Evolutionary conservation across 1,140 invertebrate genomes (phyloP), one percentile per base, ranked within the genome.

Genomic region (Augochlora pura): DNA sequence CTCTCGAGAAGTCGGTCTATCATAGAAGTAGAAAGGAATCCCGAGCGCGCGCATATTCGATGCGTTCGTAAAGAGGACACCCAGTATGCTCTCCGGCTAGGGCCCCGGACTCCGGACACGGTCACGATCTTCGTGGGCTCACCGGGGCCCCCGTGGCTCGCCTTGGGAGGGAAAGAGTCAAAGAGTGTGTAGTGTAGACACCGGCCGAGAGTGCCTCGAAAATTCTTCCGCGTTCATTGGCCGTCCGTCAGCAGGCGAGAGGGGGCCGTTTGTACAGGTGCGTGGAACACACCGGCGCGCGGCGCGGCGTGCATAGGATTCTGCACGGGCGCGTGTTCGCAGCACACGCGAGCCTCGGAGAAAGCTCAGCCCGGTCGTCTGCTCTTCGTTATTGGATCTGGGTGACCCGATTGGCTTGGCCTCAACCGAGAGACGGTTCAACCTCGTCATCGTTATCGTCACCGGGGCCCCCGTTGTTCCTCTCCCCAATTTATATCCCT

Each of bases 341-440:
- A 32, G 42, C 73, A 78, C 70, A 54, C 52, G 27, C 39, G 70
- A 66, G 70, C 65, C 77, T 75, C 8, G 86, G 91, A 91, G 91
- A 92, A 92, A 91, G 90, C 90, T 88, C 77, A 14, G 10, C 10
- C 77, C 75, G 74, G 81, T 88, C 77, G 83, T 81, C 70, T 87
- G 81, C 86, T 80, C 85, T 91, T 82, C 87, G 85, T 91, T 91
- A 88, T 88, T 87, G 79, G 87, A 92, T 91, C 90, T 91, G 91
- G 91, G 91, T 92, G 91, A 92, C 91, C 91, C 80, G 90, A 92
- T 92, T 92, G 87, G 74, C 63, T 83, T 83, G 80, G 63, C 83
- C 80, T 71, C 68, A 71, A 77, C 59, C 39, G 23, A 80, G 46
- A 42, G 54, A 46, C 57, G 18, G 54, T n/a, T 18, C 18, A n/a